Evolutionary conservation across 2,113 vertebrate species (phyloP).

Genomic region (Neomonachus schauinslandi): DNA sequence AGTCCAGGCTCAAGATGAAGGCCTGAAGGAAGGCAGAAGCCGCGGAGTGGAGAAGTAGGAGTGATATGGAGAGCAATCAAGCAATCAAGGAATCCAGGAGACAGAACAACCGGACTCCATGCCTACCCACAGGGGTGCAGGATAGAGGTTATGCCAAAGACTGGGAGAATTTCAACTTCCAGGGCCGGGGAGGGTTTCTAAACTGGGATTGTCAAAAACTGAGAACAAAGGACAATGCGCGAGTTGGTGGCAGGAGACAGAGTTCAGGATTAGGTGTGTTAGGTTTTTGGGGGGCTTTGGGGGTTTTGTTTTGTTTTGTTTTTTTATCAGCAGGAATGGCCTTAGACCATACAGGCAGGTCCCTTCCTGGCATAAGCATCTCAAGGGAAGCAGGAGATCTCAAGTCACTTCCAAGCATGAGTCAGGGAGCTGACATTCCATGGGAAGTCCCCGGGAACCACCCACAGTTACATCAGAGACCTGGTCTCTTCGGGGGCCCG

Average conservation of each 20-base stretch:
- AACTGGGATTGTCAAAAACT: background rate
- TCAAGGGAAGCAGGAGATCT: background rate
- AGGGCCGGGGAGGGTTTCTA: background rate
- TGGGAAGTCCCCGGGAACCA: background rate
- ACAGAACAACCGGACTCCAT: background rate
- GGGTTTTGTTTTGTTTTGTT: background rate
- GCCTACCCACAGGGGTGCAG: background rate
- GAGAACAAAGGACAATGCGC: background rate
- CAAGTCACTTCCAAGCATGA: background rate
- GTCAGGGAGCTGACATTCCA: background rate
- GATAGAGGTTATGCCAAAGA: background rate
- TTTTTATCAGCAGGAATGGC: background rate
- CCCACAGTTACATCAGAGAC: background rate
- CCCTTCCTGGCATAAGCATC: background rate
- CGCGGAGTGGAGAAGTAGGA: background rate
- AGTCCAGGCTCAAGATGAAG: background rate
- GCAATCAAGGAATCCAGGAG: background rate
- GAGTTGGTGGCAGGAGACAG: background rate
- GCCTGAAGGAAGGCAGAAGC: background rate
- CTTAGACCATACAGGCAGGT: background rate
- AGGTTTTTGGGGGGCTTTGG: background rate
- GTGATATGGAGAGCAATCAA: accelerated
- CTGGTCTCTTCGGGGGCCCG: background rate
- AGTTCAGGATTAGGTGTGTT: background rate
- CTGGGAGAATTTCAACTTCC: background rate